Conservation (phyloP, 2,113 vertebrate genomes). For the Plecturocebus donacophilus region DNA sequence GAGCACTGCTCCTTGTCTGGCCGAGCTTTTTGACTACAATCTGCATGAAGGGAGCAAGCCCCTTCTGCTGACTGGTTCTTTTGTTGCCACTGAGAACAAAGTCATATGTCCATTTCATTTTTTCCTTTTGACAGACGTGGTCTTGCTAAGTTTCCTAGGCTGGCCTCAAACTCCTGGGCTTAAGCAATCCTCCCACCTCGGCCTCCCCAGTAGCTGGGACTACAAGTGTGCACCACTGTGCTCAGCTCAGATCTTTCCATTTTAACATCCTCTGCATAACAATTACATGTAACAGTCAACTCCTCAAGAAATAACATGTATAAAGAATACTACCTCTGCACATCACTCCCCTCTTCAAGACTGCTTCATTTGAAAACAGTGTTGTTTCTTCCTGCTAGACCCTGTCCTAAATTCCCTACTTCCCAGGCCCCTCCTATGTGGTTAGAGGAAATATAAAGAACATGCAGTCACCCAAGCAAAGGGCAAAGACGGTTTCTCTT, state of each 20-base stretch:
- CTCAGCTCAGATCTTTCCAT: neutral
- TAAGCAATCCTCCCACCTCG: neutral
- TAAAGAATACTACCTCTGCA: neutral
- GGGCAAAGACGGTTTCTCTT: neutral
- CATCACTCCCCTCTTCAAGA: neutral
- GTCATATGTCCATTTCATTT: neutral
- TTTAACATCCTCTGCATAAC: neutral
- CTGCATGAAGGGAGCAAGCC: neutral
- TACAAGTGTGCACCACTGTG: neutral
- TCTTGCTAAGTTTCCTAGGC: neutral
- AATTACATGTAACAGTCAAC: neutral
- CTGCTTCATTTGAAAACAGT: neutral
- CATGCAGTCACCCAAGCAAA: constrained; percentile 14
- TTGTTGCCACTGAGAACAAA: neutral
- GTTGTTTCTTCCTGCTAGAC: neutral
- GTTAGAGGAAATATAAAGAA: neutral
- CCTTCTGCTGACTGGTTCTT: neutral
- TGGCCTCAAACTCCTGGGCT: neutral
- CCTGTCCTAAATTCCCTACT: neutral
- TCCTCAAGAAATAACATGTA: neutral
- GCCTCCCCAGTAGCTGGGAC: neutral
- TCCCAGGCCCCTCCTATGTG: neutral
- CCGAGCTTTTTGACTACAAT: neutral
- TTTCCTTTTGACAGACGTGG: neutral
- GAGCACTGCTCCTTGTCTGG: neutral